A percentile compares a stretch with the other conserved stretches of the same genome.
Evolutionary conservation across 2,797 vertebrate genomes (phyloP).

Genomic region (Gymnothorax javanicus): DNA sequence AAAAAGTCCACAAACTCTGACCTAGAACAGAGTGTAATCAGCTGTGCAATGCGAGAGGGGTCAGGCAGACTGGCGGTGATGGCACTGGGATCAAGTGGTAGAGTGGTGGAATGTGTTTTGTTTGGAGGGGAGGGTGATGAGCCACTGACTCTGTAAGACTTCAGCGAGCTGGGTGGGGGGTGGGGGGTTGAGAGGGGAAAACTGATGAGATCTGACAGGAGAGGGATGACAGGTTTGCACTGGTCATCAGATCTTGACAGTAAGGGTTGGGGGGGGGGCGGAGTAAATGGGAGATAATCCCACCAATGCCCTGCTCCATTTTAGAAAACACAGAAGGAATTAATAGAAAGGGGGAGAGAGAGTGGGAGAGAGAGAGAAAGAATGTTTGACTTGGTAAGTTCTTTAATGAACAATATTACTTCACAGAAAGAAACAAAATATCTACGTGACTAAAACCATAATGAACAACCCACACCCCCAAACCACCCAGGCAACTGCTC

Average conservation of each 20-base stretch:
- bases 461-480: no score
- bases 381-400: no score
- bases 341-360: constrained; percentile 11
- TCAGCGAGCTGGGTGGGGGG: constrained; percentile 40
- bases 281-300: background rate
- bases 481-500: no score
- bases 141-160: constrained; percentile 51
- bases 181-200: constrained; percentile 46
- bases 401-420: no score
- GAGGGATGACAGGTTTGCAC: constrained; percentile 68
- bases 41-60: background rate
- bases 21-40: constrained; percentile 3
- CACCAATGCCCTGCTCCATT: background rate
- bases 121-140: constrained; percentile 49
- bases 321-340: background rate
- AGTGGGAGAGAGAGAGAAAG: constrained; percentile 35
- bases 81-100: constrained; percentile 7
- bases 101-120: background rate
- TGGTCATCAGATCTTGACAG: constrained; percentile 62
- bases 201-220: constrained; percentile 71
- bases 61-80: background rate
- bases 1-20: background rate
- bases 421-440: no score
- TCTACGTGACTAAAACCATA: no score
- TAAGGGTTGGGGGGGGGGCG: constrained; percentile 35